Conservation (phyloP, 1,140 invertebrate species). For the Formica selysi region DNA sequence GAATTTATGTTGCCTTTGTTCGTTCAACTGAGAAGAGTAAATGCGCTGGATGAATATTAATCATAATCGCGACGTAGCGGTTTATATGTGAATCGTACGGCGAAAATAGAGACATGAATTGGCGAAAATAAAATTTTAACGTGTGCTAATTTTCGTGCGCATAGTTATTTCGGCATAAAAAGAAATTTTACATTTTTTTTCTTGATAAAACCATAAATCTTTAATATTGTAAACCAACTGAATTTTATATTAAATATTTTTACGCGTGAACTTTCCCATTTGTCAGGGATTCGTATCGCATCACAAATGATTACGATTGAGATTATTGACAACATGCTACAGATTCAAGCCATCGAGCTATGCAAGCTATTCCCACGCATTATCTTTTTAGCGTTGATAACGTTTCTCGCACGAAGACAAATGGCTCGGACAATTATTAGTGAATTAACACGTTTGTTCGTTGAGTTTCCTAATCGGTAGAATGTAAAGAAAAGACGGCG, state of each 20-base stretch:
- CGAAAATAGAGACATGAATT: slow-evolving; percentile 3
- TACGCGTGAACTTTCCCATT: not conserved
- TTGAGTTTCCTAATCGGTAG: not conserved
- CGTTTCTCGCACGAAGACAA: slow-evolving; percentile 24
- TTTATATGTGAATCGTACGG: not conserved
- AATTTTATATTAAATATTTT: not conserved
- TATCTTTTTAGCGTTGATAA: slow-evolving; percentile 52
- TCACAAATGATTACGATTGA: not conserved
- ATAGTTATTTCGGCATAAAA: not conserved
- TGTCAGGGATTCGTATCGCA: not conserved
- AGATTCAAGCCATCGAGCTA: not conserved
- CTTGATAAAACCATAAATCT: slow-evolving; percentile 4
- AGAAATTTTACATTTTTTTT: slow-evolving; percentile 17
- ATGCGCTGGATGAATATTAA: slow-evolving; percentile 12
- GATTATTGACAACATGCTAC: not conserved
- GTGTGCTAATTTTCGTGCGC: slow-evolving; percentile 1
- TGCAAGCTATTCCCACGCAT: slow-evolving; percentile 21
- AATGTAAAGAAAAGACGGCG: not conserved
- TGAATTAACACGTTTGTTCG: slow-evolving; percentile 33
- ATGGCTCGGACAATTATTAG: slow-evolving; percentile 48
- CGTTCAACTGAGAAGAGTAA: not conserved
- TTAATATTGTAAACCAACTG: not conserved
- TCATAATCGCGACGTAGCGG: slow-evolving; percentile 1
- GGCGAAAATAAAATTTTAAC: slow-evolving; percentile 44
- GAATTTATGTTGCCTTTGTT: not conserved